Evolutionary conservation across 2,888 invertebrate genomes (phyloP), one percentile per base, ranked within the genome.

Genomic region (Tenthredo notha): DNA sequence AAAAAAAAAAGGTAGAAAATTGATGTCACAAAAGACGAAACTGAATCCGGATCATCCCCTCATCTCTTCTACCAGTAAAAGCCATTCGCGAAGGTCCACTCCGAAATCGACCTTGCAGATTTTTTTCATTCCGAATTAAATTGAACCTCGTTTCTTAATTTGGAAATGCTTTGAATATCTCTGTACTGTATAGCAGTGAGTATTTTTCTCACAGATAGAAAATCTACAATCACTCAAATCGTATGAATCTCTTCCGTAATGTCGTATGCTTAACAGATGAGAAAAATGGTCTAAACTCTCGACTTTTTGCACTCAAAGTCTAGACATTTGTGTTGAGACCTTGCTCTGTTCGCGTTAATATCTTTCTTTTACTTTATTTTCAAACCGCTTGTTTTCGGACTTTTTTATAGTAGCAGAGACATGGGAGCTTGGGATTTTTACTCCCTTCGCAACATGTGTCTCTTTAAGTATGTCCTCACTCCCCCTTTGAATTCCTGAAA

Each of bases 51-150:
- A 77, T 77, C 47, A 77, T 77, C 77, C 77, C n/a, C 25, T 84
- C 77, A 85, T 75, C 78, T 83, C 78, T 85, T 85, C 85, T 87
- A 65, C 85, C 70, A 84, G 84, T 84, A 83, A 85, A 85, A 50
- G 50, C 29, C 50, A 40, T 29, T 50, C 50, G 33, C 33, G 5
- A 43, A 43, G 9, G 43, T n/a, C 74, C 74, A 74, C 25, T 74
- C 10, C 21, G 40, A 10, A 50, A 85, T 85, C 85, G 84, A 86
- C 86, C 74, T 37, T 61, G 61, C 84, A 74, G 58, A 86, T 86
- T 86, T 86, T 84, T 82, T 86, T 84, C 84, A 37, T 82, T 65
- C 80, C 33, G 43, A 47, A 6, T 50, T 29, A 54, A 54, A 50
- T 54, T 12, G 18, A 54, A 10, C 33, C 21, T 74, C 72, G 9